Conservation (phyloP, 2,888 invertebrate genomes). For the Aethes cnicana region DNA sequence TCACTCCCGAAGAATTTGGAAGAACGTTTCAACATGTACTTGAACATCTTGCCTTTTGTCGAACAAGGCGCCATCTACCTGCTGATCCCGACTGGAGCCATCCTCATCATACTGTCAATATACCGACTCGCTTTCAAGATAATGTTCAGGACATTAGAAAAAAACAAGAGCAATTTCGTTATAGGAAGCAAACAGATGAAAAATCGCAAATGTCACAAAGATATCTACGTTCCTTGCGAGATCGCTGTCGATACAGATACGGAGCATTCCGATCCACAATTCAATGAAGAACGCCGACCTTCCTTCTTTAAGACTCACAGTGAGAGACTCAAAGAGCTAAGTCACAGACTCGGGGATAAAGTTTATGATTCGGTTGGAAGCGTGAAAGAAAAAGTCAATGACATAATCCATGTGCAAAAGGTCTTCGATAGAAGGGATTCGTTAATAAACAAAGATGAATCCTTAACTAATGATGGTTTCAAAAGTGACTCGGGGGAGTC, state of each 20-base stretch:
- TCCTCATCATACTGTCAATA: slow-evolving; percentile 77
- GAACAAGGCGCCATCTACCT: slow-evolving; percentile 82
- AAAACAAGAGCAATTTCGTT: slow-evolving; percentile 46
- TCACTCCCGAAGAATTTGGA: slow-evolving; percentile 84
- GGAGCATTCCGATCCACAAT: slow-evolving; percentile 47
- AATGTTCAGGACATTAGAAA: slow-evolving; percentile 62
- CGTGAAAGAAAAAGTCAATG: slow-evolving; percentile 54
- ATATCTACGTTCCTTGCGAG: slow-evolving; percentile 68
- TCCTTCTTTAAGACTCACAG: slow-evolving; percentile 48
- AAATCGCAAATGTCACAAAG: slow-evolving; percentile 44
- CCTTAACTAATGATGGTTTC: slow-evolving; percentile 49
- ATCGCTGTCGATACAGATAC: slow-evolving; percentile 61
- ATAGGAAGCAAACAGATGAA: slow-evolving; percentile 50
- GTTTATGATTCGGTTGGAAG: slow-evolving; percentile 65
- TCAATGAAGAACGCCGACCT: slow-evolving; percentile 42
- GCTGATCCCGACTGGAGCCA: slow-evolving; percentile 73
- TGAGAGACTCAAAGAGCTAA: slow-evolving; percentile 59
- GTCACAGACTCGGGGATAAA: slow-evolving; percentile 56
- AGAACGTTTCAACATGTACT: slow-evolving; percentile 86
- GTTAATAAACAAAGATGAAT: slow-evolving; percentile 42
- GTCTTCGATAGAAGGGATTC: slow-evolving; percentile 57
- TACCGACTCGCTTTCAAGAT: slow-evolving; percentile 71
- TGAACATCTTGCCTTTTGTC: slow-evolving; percentile 86
- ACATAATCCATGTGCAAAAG: slow-evolving; percentile 51
- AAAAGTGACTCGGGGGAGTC: slow-evolving; percentile 55